phyloP scores from a whole-genome alignment of 2,797 vertebrate genomes.

The Chloroceryle amazona region DNA sequence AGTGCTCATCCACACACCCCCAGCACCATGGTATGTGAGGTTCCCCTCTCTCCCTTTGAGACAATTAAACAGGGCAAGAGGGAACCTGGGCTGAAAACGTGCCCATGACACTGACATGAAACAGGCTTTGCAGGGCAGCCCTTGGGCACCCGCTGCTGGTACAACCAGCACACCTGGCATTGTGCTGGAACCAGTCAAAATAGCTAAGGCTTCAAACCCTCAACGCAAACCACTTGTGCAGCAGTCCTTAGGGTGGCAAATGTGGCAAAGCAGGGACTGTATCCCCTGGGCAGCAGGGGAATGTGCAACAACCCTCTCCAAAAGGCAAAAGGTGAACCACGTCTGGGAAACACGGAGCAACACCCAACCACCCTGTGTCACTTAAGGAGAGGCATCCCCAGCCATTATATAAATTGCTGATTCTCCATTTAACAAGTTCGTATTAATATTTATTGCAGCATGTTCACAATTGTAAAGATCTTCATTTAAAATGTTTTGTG shows the following conservation, averaged over 20 bases:
- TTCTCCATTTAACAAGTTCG: conserved; percentile 55
- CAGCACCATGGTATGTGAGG: rapidly evolving
- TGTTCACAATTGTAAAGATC: conserved; percentile 74
- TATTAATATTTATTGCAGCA: conserved; percentile 78
- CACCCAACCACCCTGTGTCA: neutral
- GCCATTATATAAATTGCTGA: conserved; percentile 52
- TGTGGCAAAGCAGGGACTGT: rapidly evolving
- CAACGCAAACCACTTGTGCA: neutral
- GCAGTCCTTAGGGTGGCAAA: neutral
- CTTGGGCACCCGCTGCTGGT: rapidly evolving
- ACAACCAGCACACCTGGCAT: rapidly evolving
- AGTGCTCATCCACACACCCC: rapidly evolving
- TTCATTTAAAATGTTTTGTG: conserved; percentile 77
- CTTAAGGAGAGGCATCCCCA: conserved; percentile 52
- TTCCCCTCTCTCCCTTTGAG: neutral
- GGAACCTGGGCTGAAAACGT: rapidly evolving
- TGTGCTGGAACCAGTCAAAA: neutral
- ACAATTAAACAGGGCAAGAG: neutral
- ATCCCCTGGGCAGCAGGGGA: neutral
- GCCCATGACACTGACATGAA: rapidly evolving
- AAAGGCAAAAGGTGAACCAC: neutral
- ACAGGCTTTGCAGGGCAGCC: neutral
- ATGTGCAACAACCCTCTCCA: rapidly evolving
- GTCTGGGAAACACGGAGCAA: neutral
- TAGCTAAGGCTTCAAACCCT: neutral